Evolutionary conservation across 2,888 invertebrate species (phyloP).

Genomic region (Cosmopolites sordidus): DNA sequence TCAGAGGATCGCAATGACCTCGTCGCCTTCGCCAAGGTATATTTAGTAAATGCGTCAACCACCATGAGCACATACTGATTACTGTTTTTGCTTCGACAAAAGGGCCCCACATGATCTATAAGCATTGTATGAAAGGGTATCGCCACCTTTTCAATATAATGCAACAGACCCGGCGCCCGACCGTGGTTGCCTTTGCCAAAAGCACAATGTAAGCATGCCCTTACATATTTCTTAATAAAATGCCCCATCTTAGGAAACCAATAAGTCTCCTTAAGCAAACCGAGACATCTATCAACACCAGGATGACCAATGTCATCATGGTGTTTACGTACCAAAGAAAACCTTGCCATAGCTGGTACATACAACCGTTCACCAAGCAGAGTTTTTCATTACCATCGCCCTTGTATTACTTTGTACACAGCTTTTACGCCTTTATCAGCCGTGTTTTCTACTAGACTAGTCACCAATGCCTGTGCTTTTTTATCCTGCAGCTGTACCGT

Average conservation of each 20-base stretch:
- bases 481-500: constrained; percentile 30
- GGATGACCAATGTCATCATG: constrained; percentile 10
- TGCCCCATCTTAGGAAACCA: constrained; percentile 23
- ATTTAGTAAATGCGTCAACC: constrained; percentile 20
- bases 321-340: constrained; percentile 7
- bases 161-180: constrained; percentile 2
- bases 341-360: constrained; percentile 17
- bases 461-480: constrained; percentile 19
- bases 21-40: constrained; percentile 7
- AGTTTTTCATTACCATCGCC: constrained; percentile 18
- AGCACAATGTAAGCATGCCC: constrained; percentile 35
- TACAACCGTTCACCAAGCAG: constrained; percentile 9
- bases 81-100: background rate
- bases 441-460: constrained; percentile 5
- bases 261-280: constrained; percentile 7
- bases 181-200: constrained; percentile 35
- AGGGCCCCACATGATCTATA: constrained; percentile 16
- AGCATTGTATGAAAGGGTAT: constrained; percentile 15
- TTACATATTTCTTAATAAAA: constrained; percentile 20
- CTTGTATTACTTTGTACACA: constrained; percentile 10
- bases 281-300: constrained; percentile 14
- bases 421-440: constrained; percentile 17
- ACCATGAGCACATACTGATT: constrained; percentile 29
- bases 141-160: constrained; percentile 11
- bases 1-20: constrained; percentile 4